Base-by-base conservation (phyloP, 1,140 invertebrate species). In the Drosophila sp. region DNA sequence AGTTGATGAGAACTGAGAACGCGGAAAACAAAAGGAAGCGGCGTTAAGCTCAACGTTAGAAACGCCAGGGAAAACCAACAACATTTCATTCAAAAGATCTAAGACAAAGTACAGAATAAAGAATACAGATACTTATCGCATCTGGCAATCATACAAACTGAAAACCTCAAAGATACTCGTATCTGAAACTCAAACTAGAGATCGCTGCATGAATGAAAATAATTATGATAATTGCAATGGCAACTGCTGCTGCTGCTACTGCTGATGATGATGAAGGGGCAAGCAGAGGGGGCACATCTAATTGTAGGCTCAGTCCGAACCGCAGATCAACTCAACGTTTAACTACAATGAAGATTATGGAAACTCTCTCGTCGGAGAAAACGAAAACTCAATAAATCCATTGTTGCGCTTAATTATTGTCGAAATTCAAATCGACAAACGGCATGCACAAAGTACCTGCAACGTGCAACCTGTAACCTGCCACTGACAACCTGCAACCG, bases 321-420 rank as follows among this genome's bases (percentile, higher is more conserved):
- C 78, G 70, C 81, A 86, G 43, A 79, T 58, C 65, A 78, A 72
- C 36, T 48, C 63, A 40, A 59, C 45, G 59, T 64, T 65, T 65
- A 67, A 46, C 45, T 53, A 66, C 71, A 51, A 46, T 32, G 36
- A 41, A 64, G 64, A 61, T 57, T 38, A 63, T 54, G 34, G 40
- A 57, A 29, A 45, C 8, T 27, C 41, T 18, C 11, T 46, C 13
- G 64, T n/a, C n/a, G 18, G 13, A 65, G 41, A 89, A 83, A 83
- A 77, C 80, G 41, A 89, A 83, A 83, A 77, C 80, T 56, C 82
- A 87, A 87, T 89, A 89, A 83, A 79, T 82, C 83, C 79, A 87
- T 87, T 89, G 83, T 87, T 89, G 83, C 59, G 79, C 84, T 89
- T 89, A 89, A 89, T 89, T 89, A 89, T 86, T 89, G 69, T 80